Conservation (phyloP, 2,797 vertebrate species). For the Hippopotamyrus pictus region DNA sequence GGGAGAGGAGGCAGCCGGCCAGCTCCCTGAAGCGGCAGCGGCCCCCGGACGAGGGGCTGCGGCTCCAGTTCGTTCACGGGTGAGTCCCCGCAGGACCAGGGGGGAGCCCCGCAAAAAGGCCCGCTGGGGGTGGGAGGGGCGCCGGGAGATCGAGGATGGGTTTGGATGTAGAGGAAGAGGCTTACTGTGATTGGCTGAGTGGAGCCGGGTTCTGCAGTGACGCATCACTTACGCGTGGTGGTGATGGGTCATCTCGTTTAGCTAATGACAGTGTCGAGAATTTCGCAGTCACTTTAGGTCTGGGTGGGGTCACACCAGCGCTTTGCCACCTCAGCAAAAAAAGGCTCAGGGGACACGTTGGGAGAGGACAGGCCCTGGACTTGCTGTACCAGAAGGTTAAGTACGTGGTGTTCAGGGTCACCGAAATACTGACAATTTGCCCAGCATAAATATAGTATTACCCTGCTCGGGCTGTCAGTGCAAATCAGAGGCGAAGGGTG, state of each 20-base stretch:
- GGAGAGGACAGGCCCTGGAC: background rate
- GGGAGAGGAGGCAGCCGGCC: conserved; percentile 77
- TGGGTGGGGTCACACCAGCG: background rate
- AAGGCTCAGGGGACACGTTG: background rate
- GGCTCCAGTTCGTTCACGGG: conserved; percentile 93
- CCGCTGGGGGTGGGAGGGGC: background rate
- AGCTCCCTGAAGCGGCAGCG: conserved; percentile 84
- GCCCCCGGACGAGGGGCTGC: conserved; percentile 82
- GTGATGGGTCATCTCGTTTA: background rate
- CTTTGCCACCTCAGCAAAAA: background rate
- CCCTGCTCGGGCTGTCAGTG: background rate
- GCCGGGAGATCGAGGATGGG: background rate
- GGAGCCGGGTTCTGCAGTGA: background rate
- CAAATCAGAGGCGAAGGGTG: background rate
- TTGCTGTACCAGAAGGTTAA: background rate
- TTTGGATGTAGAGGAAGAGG: background rate
- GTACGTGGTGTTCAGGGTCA: background rate
- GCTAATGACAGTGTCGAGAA: background rate
- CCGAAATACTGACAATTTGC: background rate
- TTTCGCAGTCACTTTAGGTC: background rate
- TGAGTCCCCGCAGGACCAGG: conserved; percentile 26
- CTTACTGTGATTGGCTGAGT: background rate
- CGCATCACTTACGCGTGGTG: background rate
- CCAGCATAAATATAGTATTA: background rate
- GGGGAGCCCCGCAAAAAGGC: background rate